Evolutionary conservation across 2,888 invertebrate genomes (phyloP), one percentile per base, ranked within the genome.

Genomic region (Periphyllus acericola): DNA sequence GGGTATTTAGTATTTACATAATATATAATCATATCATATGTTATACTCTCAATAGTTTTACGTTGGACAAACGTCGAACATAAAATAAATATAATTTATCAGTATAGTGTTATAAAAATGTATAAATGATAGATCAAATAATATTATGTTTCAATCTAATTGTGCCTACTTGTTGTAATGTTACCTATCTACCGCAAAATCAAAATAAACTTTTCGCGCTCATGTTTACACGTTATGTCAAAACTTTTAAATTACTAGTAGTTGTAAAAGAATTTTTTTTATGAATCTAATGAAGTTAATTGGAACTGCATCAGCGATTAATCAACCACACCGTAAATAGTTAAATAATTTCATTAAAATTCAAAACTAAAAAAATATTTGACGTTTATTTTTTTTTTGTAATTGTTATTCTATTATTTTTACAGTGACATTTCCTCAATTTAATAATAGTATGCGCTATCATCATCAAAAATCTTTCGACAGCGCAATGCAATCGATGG

Each of bases 381-480:
- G 11, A 14, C 14, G 46, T 46, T 66, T 14, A n/a, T 71, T 52
- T 81, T 75, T n/a, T 1, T 6, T n/a, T 52, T 17, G 25, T 34
- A 11, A 36, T 83, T 55, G n/a, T n/a, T 82, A 34, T 52, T 71
- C 71, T 46, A 40, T 82, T 82, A 25, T 82, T 52, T n/a, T 79
- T 86, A 25, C 55, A 87, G 87, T 87, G 25, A 87, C 87, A 19
- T 87, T 87, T 66, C 87, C 87, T 66, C 87, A 87, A 40, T 87
- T 87, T 29, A 81, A 60, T 29, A 60, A 74, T 32, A 87, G 52
- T 55, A 66, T 87, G 55, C 80, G 81, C 32, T 87, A 81, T 60
- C 74, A 81, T 60, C 74, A 87, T 81, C 87, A 87, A 74, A 87
- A 87, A 66, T 87, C 87, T 19, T 87, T 87, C 46, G 87, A 87